These are phyloP conservation scores for Melipona bicolor DNA, from an alignment of 2,888 invertebrate species.

Conservation along the genomic window DNA sequence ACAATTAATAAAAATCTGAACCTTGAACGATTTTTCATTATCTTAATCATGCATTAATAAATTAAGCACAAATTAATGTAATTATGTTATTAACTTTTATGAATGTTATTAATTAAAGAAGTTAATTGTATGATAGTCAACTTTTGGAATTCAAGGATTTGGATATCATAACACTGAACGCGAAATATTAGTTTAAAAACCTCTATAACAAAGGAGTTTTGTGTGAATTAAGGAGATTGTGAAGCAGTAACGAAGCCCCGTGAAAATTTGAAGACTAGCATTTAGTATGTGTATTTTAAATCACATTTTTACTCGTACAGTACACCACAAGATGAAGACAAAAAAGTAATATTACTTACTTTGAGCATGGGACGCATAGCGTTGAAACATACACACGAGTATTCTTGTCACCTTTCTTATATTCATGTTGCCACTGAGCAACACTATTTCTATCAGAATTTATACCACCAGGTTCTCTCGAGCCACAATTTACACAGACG, in stretches of 20 bases:
- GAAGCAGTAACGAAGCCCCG: constrained; percentile 61
- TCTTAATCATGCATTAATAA: constrained; percentile 10
- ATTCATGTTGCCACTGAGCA: constrained; percentile 85
- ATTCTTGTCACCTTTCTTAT: constrained; percentile 85
- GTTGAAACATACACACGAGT: constrained; percentile 84
- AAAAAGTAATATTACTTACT: constrained; percentile 84
- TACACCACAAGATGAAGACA: constrained; percentile 9
- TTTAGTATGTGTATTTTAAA: constrained; percentile 37
- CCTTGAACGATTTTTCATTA: constrained; percentile 4
- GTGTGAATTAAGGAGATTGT: constrained; percentile 37
- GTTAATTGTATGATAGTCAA: constrained; percentile 2
- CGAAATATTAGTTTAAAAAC: constrained; percentile 25
- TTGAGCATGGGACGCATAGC: constrained; percentile 89
- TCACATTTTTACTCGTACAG: constrained; percentile 40
- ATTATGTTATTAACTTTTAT: background rate
- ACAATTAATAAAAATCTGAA: constrained; percentile 34
- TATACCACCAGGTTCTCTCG: constrained; percentile 84
- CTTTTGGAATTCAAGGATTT: constrained; percentile 21
- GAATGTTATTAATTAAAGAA: background rate
- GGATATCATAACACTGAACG: constrained; percentile 16
- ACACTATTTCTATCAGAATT: constrained; percentile 82
- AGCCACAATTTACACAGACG: constrained; percentile 86
- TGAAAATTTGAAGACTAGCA: constrained; percentile 40
- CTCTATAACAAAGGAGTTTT: constrained; percentile 23
- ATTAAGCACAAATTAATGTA: constrained; percentile 4